Evolutionary conservation across 2,797 vertebrate species (phyloP), one percentile per base, ranked within the genome.

Genomic region (Aldrovandia affinis): DNA sequence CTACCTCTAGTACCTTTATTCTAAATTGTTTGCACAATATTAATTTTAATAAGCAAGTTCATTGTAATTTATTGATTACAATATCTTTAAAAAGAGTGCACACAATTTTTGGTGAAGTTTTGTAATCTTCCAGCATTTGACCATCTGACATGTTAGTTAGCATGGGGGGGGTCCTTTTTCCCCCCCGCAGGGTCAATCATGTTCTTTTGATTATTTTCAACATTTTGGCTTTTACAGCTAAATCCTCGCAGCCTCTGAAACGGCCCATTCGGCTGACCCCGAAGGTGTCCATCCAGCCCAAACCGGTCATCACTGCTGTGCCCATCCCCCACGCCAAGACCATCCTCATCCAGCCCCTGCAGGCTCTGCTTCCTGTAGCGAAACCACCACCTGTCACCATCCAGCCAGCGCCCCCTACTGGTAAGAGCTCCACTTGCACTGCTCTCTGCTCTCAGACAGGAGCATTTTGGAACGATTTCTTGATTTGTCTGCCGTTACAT

Each of bases 261-360:
- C 97, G 92, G 81, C 95, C 95, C 36, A 93, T 95, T 89, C 96
- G 95, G 87, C 86, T 93, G 15, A 92, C 84, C 12, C 94, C 96
- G 4, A 98, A 96, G 89, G 93, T 97, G 89, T 96, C 94, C 77
- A 96, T 98, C 93, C 97, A 98, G 78, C 98, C 97, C 54, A 97
- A 96, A 89, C 97, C 96, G 0, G 90, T 97, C 85, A 94, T 99
- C 86, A 96, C 96, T 82, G 94, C 96, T 28, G 87, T 97, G 86
- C 95, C 96, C 42, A 91, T 97, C 89, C 68, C 96, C 87, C 95
- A 93, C 59, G 87, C 96, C 15, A 99, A 98, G 93, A 95, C 97
- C 59, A 97, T 99, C 89, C 96, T 99, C 92, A 95, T 99, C 87
- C 98, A 98, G 92, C 95, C 97, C 7, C 87, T 99, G 78, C 96